Conservation (phyloP, 1,140 invertebrate genomes). For the Protaetia brevitarsis region DNA sequence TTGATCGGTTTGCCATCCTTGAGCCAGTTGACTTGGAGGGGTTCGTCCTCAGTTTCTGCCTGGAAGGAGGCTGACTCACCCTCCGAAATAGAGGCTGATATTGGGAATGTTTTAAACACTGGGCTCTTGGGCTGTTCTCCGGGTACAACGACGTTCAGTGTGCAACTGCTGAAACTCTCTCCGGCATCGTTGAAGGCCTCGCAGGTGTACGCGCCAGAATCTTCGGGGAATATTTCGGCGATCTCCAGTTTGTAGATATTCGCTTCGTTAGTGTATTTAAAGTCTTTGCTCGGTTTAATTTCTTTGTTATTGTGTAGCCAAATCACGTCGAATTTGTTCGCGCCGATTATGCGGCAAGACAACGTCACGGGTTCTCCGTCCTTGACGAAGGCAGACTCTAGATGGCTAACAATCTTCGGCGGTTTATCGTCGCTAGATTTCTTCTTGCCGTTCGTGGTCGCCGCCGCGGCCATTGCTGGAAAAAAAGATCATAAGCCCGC, state of each 20-base stretch:
- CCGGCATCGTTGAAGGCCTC: constrained; percentile 94
- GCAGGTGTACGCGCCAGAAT: constrained; percentile 90
- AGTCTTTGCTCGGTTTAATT: constrained; percentile 94
- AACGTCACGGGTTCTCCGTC: constrained; percentile 84
- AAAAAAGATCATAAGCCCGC: constrained; percentile 18
- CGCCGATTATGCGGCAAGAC: constrained; percentile 81
- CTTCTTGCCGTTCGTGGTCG: constrained; percentile 48
- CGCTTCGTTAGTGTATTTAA: constrained; percentile 86
- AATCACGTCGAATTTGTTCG: constrained; percentile 85
- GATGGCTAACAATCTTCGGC: constrained; percentile 80
- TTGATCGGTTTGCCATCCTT: constrained; percentile 85
- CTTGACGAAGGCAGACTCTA: constrained; percentile 73
- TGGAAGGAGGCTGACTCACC: constrained; percentile 78
- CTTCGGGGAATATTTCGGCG: constrained; percentile 92
- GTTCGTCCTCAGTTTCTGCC: constrained; percentile 69
- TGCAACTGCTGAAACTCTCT: constrained; percentile 89
- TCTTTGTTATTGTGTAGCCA: constrained; percentile 97
- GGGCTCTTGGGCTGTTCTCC: constrained; percentile 82
- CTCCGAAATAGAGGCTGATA: constrained; percentile 79
- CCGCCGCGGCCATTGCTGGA: constrained; percentile 63
- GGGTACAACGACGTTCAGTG: constrained; percentile 79
- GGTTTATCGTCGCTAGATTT: constrained; percentile 64
- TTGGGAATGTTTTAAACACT: constrained; percentile 84
- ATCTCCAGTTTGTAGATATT: constrained; percentile 89
- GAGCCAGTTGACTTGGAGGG: constrained; percentile 71